Conservation (phyloP, 2,797 vertebrate species). For the Staurois parvus region DNA sequence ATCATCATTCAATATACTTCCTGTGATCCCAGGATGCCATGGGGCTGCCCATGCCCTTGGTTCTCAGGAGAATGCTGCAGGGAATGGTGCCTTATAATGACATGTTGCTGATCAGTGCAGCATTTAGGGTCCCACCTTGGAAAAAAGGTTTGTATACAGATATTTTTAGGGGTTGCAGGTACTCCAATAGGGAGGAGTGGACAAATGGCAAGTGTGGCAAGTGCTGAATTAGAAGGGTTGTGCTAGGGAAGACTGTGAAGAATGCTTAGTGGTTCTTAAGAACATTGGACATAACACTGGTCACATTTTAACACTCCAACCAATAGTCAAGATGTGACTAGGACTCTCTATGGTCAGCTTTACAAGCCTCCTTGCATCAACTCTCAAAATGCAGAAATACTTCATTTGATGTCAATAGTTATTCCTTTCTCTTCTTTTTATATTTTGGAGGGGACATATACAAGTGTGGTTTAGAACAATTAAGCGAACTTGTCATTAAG, state of each 20-base stretch:
- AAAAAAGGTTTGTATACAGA: no score
- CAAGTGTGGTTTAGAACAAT: conserved; percentile 5
- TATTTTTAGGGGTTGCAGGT: background rate
- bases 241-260: no score
- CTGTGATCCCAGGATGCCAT: background rate
- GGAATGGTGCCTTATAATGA: background rate
- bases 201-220: no score
- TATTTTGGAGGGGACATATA: background rate
- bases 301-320: background rate
- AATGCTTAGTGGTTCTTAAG: no score
- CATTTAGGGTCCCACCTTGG: no score
- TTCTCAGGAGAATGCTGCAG: background rate
- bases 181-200: no score
- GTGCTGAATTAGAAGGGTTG: no score
- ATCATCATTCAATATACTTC: no score
- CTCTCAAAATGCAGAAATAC: background rate
- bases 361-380: background rate
- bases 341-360: background rate
- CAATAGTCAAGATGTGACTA: no score
- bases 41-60: no score
- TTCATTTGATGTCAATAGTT: background rate
- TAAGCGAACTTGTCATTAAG: conserved; percentile 40
- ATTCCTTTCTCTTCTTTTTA: background rate
- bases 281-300: background rate
- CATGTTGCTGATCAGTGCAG: no score